Percentiles rank a stretch among this genome's conserved stretches.
These are phyloP conservation scores for Amphipyra berbera DNA, from an alignment of 2,888 invertebrate species.

Conservation along the genomic window DNA sequence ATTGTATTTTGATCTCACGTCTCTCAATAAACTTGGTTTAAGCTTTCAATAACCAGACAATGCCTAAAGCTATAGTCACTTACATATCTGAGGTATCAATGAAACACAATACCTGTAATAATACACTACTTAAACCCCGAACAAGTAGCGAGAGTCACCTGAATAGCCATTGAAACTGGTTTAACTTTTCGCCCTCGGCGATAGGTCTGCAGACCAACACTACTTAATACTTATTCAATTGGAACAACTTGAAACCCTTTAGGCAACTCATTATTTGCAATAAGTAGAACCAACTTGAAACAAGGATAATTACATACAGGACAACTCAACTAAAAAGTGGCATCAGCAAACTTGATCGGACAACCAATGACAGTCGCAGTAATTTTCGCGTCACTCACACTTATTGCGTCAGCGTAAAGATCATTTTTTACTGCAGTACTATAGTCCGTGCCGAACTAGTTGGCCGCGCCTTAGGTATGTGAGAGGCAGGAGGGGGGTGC, in stretches of 20 bases:
- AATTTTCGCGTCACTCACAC: too few species aligned
- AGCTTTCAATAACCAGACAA: neutral
- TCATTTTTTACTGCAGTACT: too few species aligned
- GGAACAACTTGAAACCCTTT: conserved; percentile 15
- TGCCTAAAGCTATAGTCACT: neutral
- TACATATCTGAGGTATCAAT: neutral
- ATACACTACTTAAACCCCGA: conserved; percentile 4
- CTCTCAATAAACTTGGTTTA: neutral
- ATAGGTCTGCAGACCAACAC: conserved; percentile 28
- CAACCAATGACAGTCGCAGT: too few species aligned
- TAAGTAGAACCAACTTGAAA: conserved; percentile 12
- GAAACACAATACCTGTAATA: neutral
- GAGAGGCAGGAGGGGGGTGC: too few species aligned
- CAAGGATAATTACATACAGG: conserved; percentile 11
- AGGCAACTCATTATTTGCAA: conserved; percentile 12
- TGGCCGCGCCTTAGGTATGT: too few species aligned
- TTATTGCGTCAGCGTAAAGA: too few species aligned
- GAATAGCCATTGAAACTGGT: conserved; percentile 24
- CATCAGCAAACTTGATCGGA: too few species aligned
- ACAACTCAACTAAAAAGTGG: too few species aligned
- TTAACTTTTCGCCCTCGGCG: conserved; percentile 36
- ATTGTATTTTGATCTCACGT: neutral
- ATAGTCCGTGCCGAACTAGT: too few species aligned
- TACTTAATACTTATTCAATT: conserved; percentile 36
- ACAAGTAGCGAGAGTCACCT: neutral